Conservation (phyloP, 2,797 vertebrate genomes). For the Phylloscopus collybita region DNA sequence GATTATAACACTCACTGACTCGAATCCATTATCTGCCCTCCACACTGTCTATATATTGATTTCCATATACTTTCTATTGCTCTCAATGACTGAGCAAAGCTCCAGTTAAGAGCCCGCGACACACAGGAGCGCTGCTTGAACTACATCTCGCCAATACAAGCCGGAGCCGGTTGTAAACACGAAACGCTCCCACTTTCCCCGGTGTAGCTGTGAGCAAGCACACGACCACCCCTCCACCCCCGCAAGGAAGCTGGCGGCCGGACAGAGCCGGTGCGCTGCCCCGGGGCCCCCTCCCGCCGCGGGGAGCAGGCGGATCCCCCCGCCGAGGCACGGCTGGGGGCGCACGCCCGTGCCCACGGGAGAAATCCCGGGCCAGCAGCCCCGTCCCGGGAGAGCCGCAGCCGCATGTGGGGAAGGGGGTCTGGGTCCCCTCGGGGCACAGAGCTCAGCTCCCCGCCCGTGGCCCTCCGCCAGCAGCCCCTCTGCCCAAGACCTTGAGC, state of each 20-base stretch:
- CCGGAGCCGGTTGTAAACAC: slow-evolving; percentile 19
- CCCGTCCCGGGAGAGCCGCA: not conserved
- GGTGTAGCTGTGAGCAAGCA: slow-evolving; percentile 30
- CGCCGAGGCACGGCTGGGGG: not conserved
- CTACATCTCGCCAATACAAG: slow-evolving; percentile 30
- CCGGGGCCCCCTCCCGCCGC: not conserved
- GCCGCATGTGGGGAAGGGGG: not conserved
- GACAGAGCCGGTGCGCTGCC: not conserved
- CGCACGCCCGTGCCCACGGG: not conserved
- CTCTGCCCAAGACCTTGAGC: not conserved
- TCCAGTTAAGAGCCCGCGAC: slow-evolving; percentile 47
- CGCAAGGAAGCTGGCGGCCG: not conserved
- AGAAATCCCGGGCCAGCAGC: not conserved
- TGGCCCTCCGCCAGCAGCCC: not conserved
- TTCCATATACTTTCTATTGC: slow-evolving; percentile 63
- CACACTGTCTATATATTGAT: slow-evolving; percentile 67
- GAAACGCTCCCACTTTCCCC: slow-evolving; percentile 2
- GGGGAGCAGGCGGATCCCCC: not conserved
- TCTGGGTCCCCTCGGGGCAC: not conserved
- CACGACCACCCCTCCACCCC: not conserved
- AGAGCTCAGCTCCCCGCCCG: not conserved
- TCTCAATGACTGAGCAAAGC: slow-evolving; percentile 67
- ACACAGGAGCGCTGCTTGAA: slow-evolving; percentile 35
- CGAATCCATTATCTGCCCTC: slow-evolving; percentile 62
- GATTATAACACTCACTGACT: slow-evolving; percentile 65